Evolutionary conservation across 1,140 invertebrate species (phyloP).

Genomic region (Drosophila erecta): DNA sequence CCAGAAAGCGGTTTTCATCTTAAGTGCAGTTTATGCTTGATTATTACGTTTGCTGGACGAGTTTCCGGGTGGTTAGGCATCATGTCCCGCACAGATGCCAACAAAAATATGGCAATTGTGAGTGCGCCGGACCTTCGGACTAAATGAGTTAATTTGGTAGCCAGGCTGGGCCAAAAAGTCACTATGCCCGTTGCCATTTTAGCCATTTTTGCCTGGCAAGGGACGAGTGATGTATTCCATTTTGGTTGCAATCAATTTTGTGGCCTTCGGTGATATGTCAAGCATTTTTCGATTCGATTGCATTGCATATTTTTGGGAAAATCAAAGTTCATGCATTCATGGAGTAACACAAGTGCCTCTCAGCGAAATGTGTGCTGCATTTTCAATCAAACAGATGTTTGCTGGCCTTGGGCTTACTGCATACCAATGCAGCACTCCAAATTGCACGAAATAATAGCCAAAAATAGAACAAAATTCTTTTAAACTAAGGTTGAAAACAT

Average conservation of each 20-base stretch:
- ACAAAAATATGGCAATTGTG: conserved; percentile 6
- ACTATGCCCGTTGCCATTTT: conserved; percentile 14
- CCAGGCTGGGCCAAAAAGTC: conserved; percentile 17
- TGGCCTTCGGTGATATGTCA: conserved; percentile 37
- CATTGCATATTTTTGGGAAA: conserved; percentile 27
- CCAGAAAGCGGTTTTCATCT: conserved; percentile 58
- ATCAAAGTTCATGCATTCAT: conserved; percentile 30
- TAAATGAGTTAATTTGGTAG: conserved; percentile 41
- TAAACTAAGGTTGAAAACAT: too few species aligned
- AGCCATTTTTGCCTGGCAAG: neutral
- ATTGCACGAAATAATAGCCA: neutral
- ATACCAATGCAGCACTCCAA: neutral
- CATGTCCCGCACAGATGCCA: conserved; percentile 22
- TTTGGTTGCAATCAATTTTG: conserved; percentile 16
- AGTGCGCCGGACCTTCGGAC: conserved; percentile 4
- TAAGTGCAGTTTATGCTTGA: conserved; percentile 78
- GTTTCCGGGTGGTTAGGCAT: conserved; percentile 68
- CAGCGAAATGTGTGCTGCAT: conserved; percentile 5
- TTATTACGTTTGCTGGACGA: conserved; percentile 66
- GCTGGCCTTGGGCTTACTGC: conserved; percentile 18
- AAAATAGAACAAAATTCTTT: too few species aligned
- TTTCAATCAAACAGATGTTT: conserved; percentile 41
- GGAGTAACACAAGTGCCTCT: conserved; percentile 4
- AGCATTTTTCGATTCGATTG: conserved; percentile 26
- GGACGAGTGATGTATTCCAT: conserved; percentile 17